phyloP scores from a whole-genome alignment of 1,140 invertebrate genomes.

The Acarapis woodi region DNA sequence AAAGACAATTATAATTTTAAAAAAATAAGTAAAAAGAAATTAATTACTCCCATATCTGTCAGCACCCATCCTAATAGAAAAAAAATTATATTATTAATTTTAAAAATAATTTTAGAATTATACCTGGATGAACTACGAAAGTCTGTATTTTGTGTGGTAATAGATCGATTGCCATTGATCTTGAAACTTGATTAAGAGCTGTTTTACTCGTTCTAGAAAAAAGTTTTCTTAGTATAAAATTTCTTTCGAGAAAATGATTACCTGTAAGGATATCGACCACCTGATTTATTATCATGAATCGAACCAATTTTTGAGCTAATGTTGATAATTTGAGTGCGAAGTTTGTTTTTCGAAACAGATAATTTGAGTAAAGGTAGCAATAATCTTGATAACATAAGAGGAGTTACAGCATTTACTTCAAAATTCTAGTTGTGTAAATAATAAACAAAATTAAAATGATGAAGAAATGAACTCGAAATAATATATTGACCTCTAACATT shows the following conservation, averaged over 20 bases:
- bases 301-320: constrained; percentile 54
- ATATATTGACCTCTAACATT: too few relatives aligned
- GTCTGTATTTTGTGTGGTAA: constrained; percentile 42
- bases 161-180: constrained; percentile 49
- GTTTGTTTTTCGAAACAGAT: constrained; percentile 27
- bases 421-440: too few relatives aligned
- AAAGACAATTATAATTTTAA: too few relatives aligned
- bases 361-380: constrained; percentile 38
- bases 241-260: too few relatives aligned
- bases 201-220: constrained; percentile 54
- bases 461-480: too few relatives aligned
- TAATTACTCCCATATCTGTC: constrained; percentile 54
- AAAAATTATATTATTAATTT: constrained; percentile 30
- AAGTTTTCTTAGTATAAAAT: too few relatives aligned
- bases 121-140: too few relatives aligned
- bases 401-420: constrained; percentile 41
- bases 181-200: constrained; percentile 56
- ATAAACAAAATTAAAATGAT: too few relatives aligned
- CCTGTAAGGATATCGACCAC: constrained; percentile 52
- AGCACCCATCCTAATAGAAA: constrained; percentile 71
- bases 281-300: constrained; percentile 34
- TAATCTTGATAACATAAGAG: constrained; percentile 46
- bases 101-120: too few relatives aligned
- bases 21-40: too few relatives aligned
- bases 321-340: constrained; percentile 42